A percentile compares a stretch with the other conserved stretches of the same genome.
Conservation (phyloP, 2,113 vertebrate species). For the Apistogramma diplotaenia region DNA sequence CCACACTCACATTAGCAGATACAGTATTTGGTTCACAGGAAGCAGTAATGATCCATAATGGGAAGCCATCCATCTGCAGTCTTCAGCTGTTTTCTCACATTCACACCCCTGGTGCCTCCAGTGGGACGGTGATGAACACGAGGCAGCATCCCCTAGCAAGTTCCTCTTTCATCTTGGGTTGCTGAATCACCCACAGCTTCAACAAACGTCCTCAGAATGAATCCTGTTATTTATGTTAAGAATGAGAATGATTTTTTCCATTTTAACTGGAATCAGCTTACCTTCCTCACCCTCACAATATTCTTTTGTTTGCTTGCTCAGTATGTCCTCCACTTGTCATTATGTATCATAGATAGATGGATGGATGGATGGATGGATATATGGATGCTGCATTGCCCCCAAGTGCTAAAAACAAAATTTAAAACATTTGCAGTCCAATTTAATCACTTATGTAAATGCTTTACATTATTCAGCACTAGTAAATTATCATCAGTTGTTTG, state of each 20-base stretch:
- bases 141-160: slow-evolving; percentile 11
- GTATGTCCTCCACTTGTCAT: background rate
- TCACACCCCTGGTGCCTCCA: slow-evolving; percentile 26
- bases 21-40: background rate
- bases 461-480: background rate
- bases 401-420: background rate
- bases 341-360: background rate
- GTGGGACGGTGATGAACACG: slow-evolving; percentile 17
- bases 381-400: background rate
- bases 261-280: slow-evolving; percentile 1
- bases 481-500: background rate
- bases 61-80: slow-evolving; percentile 35
- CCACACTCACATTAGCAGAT: slow-evolving; percentile 8
- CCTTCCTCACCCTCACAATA: background rate
- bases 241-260: background rate
- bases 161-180: slow-evolving; percentile 13
- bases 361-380: background rate
- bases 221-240: background rate
- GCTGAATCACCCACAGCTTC: slow-evolving; percentile 8
- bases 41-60: slow-evolving; percentile 36
- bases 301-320: background rate
- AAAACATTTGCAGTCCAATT: background rate
- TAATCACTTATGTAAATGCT: background rate
- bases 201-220: background rate
- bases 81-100: slow-evolving; percentile 34